Percentiles rank a stretch among this genome's conserved stretches.
These are phyloP conservation scores for Andrena trimmerana DNA, from an alignment of 2,888 invertebrate genomes.

Conservation along the genomic window DNA sequence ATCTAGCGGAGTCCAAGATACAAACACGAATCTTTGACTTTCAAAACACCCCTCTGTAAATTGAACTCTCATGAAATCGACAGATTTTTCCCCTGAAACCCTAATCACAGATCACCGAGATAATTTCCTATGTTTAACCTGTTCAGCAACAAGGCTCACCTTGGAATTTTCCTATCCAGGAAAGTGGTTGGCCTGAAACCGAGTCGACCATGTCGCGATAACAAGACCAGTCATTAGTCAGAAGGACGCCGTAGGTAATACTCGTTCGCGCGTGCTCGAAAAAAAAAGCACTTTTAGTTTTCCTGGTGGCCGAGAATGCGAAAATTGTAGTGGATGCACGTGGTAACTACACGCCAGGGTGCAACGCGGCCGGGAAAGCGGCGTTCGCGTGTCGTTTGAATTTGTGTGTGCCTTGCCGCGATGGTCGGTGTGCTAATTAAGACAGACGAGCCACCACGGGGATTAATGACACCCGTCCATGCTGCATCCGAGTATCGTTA, in stretches of 20 bases:
- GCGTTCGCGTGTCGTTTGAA: conserved; percentile 54
- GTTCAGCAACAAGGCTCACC: not conserved
- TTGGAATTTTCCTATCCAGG: conserved; percentile 43
- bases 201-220: conserved; percentile 37
- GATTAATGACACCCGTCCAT: conserved; percentile 73
- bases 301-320: conserved; percentile 2
- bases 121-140: not conserved
- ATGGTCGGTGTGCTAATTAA: conserved; percentile 72
- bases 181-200: conserved; percentile 12
- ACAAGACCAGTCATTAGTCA: conserved; percentile 71
- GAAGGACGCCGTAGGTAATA: conserved; percentile 55
- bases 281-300: conserved; percentile 17
- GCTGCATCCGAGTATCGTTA: conserved; percentile 56
- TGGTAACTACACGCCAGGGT: conserved; percentile 2
- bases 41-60: not conserved
- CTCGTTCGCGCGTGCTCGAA: conserved; percentile 13
- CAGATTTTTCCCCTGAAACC: not conserved
- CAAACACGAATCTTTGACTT: not conserved
- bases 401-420: conserved; percentile 17
- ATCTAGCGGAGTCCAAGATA: too few species aligned
- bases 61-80: not conserved
- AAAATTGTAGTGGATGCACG: conserved; percentile 17
- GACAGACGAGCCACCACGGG: conserved; percentile 70
- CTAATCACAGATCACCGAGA: not conserved
- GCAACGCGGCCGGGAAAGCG: conserved; percentile 27